phyloP scores from a whole-genome alignment of 2,888 invertebrate genomes.

The Macrophya alboannulata region DNA sequence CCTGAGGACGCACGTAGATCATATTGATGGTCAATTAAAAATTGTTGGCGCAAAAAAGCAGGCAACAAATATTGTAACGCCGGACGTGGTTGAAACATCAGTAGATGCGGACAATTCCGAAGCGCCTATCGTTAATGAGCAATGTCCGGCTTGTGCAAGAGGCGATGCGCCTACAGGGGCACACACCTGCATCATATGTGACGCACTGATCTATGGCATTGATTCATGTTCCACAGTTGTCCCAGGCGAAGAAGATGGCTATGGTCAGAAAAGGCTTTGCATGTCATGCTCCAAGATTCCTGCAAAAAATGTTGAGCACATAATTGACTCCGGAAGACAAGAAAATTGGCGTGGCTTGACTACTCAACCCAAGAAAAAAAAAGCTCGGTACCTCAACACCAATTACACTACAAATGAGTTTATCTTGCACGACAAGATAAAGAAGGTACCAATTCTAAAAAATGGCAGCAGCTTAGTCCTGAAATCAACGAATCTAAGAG shows the following conservation, averaged over 20 bases:
- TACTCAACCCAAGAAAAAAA: slow-evolving; percentile 1
- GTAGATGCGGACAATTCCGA: neutral
- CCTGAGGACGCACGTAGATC: slow-evolving; percentile 36
- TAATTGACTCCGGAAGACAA: neutral
- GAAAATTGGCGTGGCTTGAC: slow-evolving; percentile 11
- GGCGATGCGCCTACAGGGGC: slow-evolving; percentile 53
- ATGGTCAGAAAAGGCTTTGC: slow-evolving; percentile 58
- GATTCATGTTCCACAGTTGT: slow-evolving; percentile 55
- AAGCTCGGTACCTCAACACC: neutral
- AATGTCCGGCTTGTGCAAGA: slow-evolving; percentile 40
- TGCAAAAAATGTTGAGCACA: neutral
- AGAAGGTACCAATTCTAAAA: slow-evolving; percentile 12
- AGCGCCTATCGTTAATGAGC: neutral
- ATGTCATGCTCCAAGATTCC: slow-evolving; percentile 3
- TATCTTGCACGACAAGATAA: neutral
- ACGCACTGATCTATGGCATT: slow-evolving; percentile 53
- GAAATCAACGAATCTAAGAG: neutral
- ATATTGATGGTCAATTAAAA: slow-evolving; percentile 39
- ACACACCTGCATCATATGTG: slow-evolving; percentile 54
- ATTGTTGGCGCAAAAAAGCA: slow-evolving; percentile 19
- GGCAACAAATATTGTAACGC: neutral
- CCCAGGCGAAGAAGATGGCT: slow-evolving; percentile 57
- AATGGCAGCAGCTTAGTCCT: neutral
- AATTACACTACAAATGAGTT: neutral
- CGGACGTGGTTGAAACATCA: neutral